Base-by-base conservation (phyloP, 2,113 vertebrate genomes). In the Chlorocebus sabaeus region DNA sequence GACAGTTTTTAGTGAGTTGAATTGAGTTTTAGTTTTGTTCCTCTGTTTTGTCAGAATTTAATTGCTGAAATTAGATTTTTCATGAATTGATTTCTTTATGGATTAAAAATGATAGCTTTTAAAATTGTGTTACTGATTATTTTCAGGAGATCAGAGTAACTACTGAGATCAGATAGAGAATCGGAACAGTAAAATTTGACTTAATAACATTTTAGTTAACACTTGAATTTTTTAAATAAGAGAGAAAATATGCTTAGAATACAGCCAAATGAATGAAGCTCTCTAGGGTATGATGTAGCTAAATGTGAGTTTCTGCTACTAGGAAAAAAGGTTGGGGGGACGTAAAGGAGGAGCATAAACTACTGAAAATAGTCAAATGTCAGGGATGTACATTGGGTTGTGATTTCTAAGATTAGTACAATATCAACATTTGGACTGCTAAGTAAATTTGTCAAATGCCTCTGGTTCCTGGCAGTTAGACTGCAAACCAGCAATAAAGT, bases 351-450 rank as follows among this genome's bases (percentile, higher is more conserved):
- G 40, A 13, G 22, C 38, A 18, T 85, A 83, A 89, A 13, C 6
- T 67, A 93, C 76, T 76, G 67, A 95, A 97, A 94, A 72, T 93
- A 67, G 9, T 17, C 83, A 57, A 50, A 61, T 67, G 13, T 88
- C 91, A 75, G 3, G 59, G 72, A 35, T 92, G 68, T 87, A 67
- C 89, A 75, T 78, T 97, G 38, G 10, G 87, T 78, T 90, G 13
- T 67, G 90, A 92, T 80, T 93, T 97, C 92, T 97, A 95, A 96
- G 72, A 96, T 93, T 90, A 95, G 90, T 50, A 61, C 43, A 94
- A 52, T 88, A 73, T 73, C 84, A 95, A 86, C 85, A 97, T 95
- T 85, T 94, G 81, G 48, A 48, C 30, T 94, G 97, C 90, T 95
- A 97, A 86, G 48, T 92, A 83, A 67, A 87, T 96, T 90, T 97